Evolutionary conservation across 2,888 invertebrate species (phyloP).

Genomic region (Caenorhabditis sp.): DNA sequence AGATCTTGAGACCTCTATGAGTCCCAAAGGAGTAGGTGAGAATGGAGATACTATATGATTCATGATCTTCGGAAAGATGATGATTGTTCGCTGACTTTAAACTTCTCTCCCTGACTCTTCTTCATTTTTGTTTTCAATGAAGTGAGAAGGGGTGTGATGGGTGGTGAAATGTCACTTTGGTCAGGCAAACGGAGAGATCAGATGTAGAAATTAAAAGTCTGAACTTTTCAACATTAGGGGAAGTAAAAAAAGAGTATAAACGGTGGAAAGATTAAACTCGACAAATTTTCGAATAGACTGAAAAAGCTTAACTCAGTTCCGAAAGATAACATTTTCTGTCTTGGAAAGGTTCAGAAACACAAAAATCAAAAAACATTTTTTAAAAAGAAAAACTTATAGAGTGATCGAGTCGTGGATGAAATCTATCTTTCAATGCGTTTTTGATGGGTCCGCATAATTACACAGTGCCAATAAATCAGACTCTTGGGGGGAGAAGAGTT

Average conservation of each 20-base stretch:
- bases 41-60: constrained; percentile 38
- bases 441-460: constrained; percentile 46
- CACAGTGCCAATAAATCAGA: constrained; percentile 34
- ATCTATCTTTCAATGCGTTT: no score
- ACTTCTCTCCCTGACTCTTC: not conserved
- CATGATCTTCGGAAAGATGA: constrained; percentile 48
- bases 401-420: constrained; percentile 23
- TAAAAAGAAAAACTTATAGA: constrained; percentile 3
- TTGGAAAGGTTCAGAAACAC: not conserved
- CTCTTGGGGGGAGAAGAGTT: constrained; percentile 21
- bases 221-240: constrained; percentile 5
- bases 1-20: constrained; percentile 14
- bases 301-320: no score
- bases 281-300: no score
- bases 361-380: constrained; percentile 28
- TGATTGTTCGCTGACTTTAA: constrained; percentile 40
- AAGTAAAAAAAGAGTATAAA: no score
- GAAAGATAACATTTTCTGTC: no score
- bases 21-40: constrained; percentile 36
- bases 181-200: not conserved
- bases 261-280: no score
- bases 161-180: constrained; percentile 42
- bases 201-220: not conserved
- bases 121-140: constrained; percentile 19
- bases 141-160: constrained; percentile 26